These are phyloP conservation scores for Lapara coniferarum DNA, from an alignment of 2,888 invertebrate genomes.

Conservation along the genomic window DNA sequence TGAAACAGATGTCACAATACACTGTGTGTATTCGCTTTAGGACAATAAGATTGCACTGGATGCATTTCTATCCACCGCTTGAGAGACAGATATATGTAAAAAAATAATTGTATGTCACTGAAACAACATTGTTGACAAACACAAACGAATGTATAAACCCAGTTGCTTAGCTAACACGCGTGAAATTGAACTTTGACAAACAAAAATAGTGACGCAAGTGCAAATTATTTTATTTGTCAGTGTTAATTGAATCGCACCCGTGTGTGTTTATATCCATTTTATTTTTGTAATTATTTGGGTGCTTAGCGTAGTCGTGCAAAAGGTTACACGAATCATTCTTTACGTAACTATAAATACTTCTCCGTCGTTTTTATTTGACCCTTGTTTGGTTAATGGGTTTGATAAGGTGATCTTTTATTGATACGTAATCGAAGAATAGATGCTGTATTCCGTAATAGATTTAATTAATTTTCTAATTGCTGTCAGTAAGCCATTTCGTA, in stretches of 20 bases:
- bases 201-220: constrained; percentile 53
- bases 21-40: too few species aligned
- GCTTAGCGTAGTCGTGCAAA: constrained; percentile 18
- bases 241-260: constrained; percentile 50
- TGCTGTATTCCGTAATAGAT: not conserved
- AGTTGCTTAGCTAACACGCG: constrained; percentile 37
- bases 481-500: too few species aligned
- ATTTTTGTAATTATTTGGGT: constrained; percentile 23
- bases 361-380: constrained; percentile 16
- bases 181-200: constrained; percentile 61
- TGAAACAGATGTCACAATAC: too few species aligned
- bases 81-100: too few species aligned
- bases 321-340: constrained; percentile 14
- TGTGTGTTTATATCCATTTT: constrained; percentile 35
- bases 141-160: not conserved
- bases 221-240: constrained; percentile 33
- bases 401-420: not conserved
- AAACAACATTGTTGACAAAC: too few species aligned
- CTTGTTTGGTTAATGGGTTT: constrained; percentile 4
- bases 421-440: not conserved
- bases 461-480: not conserved
- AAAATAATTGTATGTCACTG: too few species aligned
- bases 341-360: constrained; percentile 4
- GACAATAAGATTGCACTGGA: too few species aligned
- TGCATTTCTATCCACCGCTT: too few species aligned